These are phyloP conservation scores for Orientallactaga bullata DNA, from an alignment of 2,113 vertebrate species.

Conservation along the genomic window DNA sequence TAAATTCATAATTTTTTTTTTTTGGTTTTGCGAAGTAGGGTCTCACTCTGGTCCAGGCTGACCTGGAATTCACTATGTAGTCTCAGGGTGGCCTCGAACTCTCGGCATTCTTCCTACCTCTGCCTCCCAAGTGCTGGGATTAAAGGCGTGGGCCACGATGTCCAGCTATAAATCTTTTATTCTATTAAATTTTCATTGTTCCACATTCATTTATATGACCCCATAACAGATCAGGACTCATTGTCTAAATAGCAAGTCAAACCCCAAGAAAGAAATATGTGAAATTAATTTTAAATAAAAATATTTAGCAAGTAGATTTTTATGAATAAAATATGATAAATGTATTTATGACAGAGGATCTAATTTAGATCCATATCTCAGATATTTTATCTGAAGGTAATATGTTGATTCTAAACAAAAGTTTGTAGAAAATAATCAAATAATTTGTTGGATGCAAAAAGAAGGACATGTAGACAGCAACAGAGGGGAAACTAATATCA, in stretches of 20 bases:
- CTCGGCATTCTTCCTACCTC: no score
- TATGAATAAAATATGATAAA: neutral
- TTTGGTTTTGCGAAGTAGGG: no score
- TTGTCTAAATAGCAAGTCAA: neutral
- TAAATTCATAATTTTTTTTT: no score
- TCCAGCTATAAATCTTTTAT: neutral
- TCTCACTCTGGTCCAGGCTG: no score
- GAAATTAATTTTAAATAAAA: neutral
- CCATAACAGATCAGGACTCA: no score
- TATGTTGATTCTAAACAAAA: neutral
- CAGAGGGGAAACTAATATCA: neutral
- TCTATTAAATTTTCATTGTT: neutral
- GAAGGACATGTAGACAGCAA: fast-evolving
- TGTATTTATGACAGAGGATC: neutral
- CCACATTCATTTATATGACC: neutral
- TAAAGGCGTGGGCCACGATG: no score
- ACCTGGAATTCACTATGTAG: no score
- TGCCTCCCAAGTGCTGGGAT: no score
- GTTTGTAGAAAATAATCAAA: neutral
- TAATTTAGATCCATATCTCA: neutral
- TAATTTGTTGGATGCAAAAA: no score
- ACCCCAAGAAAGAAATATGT: neutral
- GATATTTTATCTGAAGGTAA: neutral
- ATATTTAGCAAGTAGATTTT: neutral
- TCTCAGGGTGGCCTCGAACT: no score